These are phyloP conservation scores for Ruditapes philippinarum DNA, from an alignment of 1,140 invertebrate species.

Conservation along the genomic window DNA sequence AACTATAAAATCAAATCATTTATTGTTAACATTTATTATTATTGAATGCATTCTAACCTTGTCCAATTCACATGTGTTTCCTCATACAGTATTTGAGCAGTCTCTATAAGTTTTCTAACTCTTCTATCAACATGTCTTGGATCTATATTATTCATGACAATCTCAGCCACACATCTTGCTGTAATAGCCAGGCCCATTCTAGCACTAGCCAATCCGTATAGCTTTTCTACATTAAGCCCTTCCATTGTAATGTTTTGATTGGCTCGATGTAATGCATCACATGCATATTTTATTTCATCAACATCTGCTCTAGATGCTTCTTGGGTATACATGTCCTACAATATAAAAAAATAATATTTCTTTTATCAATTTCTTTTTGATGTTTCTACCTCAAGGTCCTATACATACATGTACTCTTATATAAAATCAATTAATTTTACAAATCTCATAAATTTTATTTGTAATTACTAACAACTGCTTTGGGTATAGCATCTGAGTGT, in stretches of 20 bases:
- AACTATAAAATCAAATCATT: no score
- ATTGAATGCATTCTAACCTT: slow-evolving; percentile 62
- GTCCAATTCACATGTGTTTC: slow-evolving; percentile 68
- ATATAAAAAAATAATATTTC: no score
- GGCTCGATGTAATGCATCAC: not conserved
- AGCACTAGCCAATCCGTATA: slow-evolving; percentile 69
- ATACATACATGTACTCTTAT: no score
- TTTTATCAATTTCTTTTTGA: no score
- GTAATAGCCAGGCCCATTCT: slow-evolving; percentile 71
- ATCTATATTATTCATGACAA: slow-evolving; percentile 42
- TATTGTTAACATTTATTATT: no score
- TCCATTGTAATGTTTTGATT: slow-evolving; percentile 9
- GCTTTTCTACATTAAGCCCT: slow-evolving; percentile 55
- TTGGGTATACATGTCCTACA: slow-evolving; percentile 32
- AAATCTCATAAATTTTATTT: no score
- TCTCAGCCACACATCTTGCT: slow-evolving; percentile 67
- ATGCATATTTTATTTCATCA: slow-evolving; percentile 25
- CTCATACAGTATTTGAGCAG: slow-evolving; percentile 68
- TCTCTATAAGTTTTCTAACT: slow-evolving; percentile 57
- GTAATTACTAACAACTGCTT: no score
- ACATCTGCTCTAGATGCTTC: slow-evolving; percentile 53
- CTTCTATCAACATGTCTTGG: slow-evolving; percentile 23
- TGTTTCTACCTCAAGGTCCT: no score
- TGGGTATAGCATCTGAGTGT: no score
- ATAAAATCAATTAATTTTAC: no score